Conservation (phyloP, 2,113 vertebrate genomes). For the Chauna torquata region DNA sequence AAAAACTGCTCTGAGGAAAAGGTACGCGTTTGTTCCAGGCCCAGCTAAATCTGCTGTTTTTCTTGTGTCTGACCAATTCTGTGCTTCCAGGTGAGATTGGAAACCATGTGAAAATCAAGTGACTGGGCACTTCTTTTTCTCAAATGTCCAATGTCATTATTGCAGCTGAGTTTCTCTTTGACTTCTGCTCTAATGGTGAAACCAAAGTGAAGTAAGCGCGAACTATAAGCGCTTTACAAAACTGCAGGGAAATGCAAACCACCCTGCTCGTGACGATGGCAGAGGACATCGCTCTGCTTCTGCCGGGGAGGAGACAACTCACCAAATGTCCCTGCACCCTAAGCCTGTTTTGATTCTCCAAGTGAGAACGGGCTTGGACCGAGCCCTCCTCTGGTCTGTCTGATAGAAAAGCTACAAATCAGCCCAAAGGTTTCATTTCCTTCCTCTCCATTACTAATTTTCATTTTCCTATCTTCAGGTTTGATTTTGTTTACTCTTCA, state of each 20-base stretch:
- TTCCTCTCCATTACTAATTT: not conserved
- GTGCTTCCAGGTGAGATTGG: not conserved
- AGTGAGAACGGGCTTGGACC: not conserved
- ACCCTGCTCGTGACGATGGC: not conserved
- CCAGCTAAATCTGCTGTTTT: not conserved
- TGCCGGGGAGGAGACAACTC: not conserved
- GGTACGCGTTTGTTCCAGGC: not conserved
- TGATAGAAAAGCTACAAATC: not conserved
- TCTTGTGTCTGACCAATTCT: not conserved
- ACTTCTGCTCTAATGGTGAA: not conserved
- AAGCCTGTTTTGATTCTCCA: not conserved
- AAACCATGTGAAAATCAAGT: not conserved
- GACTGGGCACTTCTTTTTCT: not conserved
- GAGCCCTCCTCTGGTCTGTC: not conserved
- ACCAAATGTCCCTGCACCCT: accelerated
- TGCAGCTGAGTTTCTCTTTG: not conserved
- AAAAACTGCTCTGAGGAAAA: not conserved
- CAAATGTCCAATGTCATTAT: not conserved
- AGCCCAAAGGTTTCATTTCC: not conserved
- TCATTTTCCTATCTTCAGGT: not conserved
- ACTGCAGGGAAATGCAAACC: too few species aligned
- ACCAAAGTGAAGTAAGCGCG: not conserved
- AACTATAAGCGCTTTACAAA: not conserved
- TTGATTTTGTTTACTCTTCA: not conserved
- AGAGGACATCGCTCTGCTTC: not conserved